A percentile compares a stretch with the other conserved stretches of the same genome.
Conservation (phyloP, 2,113 vertebrate genomes). For the Syngnathoides biaculeatus region DNA sequence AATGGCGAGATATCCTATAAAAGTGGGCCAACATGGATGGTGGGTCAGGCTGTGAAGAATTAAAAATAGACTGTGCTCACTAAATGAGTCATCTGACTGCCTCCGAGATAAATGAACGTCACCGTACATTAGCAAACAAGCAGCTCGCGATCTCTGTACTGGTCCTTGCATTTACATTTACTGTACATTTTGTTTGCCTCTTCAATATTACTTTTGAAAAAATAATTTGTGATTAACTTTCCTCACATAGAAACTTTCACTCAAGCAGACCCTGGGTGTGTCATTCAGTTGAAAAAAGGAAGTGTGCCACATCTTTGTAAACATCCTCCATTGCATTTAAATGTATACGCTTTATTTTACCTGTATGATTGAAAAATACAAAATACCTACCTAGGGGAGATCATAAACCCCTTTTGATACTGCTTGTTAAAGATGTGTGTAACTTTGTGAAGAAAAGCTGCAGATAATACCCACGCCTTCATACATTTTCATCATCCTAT, state of each 20-base stretch:
- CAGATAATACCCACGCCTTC: background rate
- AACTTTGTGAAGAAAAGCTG: background rate
- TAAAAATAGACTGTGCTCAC: slow-evolving; percentile 53
- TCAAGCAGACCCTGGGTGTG: background rate
- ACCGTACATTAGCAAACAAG: slow-evolving; percentile 31
- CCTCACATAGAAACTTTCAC: background rate
- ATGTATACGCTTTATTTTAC: background rate
- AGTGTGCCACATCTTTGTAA: background rate
- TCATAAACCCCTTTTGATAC: background rate
- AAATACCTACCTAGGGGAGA: background rate
- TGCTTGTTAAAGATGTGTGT: background rate
- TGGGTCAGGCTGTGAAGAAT: slow-evolving; percentile 35
- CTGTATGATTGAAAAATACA: background rate
- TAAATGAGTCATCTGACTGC: slow-evolving; percentile 51
- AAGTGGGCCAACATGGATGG: slow-evolving; percentile 36
- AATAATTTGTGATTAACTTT: background rate
- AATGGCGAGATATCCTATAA: slow-evolving; percentile 3
- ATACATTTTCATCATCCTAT: background rate
- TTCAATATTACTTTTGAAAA: slow-evolving; percentile 2
- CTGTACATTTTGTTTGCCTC: background rate
- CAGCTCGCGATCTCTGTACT: slow-evolving; percentile 21
- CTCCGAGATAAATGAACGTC: slow-evolving; percentile 32
- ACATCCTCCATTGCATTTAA: background rate
- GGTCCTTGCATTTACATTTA: background rate
- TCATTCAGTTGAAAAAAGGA: background rate